A percentile compares a stretch with the other conserved stretches of the same genome.
Conservation (phyloP, 37 sponge, comb jelly and placozoan species). For the Eunapius fragilis region DNA sequence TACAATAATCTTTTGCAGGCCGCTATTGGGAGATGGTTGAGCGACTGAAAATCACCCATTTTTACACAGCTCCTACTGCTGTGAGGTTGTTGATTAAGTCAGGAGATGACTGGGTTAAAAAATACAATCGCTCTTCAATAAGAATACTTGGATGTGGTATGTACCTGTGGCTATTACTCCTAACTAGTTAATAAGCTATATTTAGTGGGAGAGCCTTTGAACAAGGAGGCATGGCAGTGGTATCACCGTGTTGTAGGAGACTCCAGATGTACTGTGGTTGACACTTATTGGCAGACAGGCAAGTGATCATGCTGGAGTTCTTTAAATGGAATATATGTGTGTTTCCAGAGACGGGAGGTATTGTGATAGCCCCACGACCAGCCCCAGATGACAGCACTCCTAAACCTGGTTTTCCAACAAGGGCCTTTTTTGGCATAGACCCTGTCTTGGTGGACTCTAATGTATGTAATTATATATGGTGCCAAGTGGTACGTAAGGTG, state of each 20-base stretch:
- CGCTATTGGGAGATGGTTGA: constrained; percentile 88
- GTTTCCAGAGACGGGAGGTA: constrained; percentile 77
- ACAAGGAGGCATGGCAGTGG: constrained; percentile 86
- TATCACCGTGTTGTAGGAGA: constrained; percentile 70
- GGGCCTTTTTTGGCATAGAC: constrained; percentile 88
- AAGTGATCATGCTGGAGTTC: neutral
- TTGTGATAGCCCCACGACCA: constrained; percentile 85
- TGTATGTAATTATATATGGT: constrained; percentile 1
- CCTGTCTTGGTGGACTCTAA: constrained; percentile 75
- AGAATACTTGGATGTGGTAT: constrained; percentile 72
- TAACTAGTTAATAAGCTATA: neutral
- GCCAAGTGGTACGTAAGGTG: neutral
- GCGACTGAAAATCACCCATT: constrained; percentile 73
- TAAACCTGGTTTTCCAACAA: constrained; percentile 87
- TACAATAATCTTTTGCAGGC: constrained; percentile 21
- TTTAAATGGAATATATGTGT: neutral
- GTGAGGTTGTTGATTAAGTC: constrained; percentile 70
- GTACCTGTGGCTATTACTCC: neutral
- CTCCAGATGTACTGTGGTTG: constrained; percentile 79
- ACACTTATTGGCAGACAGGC: constrained; percentile 93
- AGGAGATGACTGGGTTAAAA: constrained; percentile 66
- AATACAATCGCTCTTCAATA: constrained; percentile 73
- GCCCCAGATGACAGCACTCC: constrained; percentile 28
- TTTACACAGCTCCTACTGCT: constrained; percentile 89
- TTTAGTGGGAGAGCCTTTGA: constrained; percentile 85